Percentiles rank a stretch among this genome's conserved stretches.
Conservation (phyloP, 2,888 invertebrate species). For the Drosophila neonasuta region DNA sequence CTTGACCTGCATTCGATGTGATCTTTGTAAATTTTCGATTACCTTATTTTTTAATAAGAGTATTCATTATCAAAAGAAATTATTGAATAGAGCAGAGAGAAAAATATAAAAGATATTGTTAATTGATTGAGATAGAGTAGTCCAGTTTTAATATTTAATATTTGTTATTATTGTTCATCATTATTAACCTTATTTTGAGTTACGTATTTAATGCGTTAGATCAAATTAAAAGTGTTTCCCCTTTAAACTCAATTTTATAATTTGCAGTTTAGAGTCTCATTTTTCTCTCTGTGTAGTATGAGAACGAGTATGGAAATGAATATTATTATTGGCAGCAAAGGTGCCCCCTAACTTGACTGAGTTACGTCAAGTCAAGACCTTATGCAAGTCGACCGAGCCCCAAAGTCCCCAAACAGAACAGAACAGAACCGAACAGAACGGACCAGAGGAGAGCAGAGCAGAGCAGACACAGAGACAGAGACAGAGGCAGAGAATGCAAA, state of each 20-base stretch:
- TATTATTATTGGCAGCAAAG: constrained; percentile 73
- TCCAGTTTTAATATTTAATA: no score
- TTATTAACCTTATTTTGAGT: no score
- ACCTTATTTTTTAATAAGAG: no score
- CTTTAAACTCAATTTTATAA: not conserved
- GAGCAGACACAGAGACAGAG: not conserved
- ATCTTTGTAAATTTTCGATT: no score
- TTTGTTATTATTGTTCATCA: no score
- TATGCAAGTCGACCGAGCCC: constrained; percentile 59
- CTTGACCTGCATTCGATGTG: no score
- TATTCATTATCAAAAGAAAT: no score
- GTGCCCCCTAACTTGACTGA: constrained; percentile 62
- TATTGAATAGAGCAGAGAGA: no score
- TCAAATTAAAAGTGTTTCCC: no score
- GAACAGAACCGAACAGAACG: not conserved
- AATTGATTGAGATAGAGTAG: no score
- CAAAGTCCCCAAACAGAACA: constrained; percentile 14
- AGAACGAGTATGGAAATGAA: not conserved
- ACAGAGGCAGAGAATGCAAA: constrained; percentile 34
- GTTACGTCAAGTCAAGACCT: constrained; percentile 69
- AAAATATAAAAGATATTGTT: no score
- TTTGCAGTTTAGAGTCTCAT: not conserved
- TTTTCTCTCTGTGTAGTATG: not conserved
- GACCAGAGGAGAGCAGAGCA: not conserved
- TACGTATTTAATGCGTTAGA: no score